These are phyloP conservation scores for Onychostruthus taczanowskii DNA, from an alignment of 2,113 vertebrate genomes.

Conservation along the genomic window DNA sequence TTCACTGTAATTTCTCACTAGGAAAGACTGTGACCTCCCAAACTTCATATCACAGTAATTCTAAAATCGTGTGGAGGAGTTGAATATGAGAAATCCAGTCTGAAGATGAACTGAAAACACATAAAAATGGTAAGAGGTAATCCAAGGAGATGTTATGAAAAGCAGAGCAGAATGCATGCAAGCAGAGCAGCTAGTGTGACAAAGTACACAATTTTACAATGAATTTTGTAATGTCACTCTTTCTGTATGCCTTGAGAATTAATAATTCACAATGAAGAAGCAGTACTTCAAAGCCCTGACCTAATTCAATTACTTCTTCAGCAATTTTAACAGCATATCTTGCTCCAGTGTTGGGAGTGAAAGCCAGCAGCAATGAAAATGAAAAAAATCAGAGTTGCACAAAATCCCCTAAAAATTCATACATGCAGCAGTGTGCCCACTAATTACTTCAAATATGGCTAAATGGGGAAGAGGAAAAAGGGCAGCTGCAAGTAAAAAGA, in stretches of 20 bases:
- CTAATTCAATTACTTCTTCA: background rate
- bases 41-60: background rate
- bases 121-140: background rate
- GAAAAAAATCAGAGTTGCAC: background rate
- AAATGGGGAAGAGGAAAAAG: background rate
- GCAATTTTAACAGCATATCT: background rate
- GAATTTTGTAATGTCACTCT: background rate
- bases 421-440: background rate
- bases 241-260: background rate
- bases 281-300: background rate
- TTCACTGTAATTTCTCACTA: background rate
- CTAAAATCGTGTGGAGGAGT: accelerated
- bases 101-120: background rate
- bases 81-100: background rate
- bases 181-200: background rate
- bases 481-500: background rate
- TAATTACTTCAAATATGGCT: background rate
- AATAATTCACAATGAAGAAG: background rate
- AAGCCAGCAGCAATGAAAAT: background rate
- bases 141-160: background rate
- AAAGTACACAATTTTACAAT: background rate
- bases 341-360: background rate
- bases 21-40: background rate
- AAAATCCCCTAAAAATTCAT: background rate
- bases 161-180: background rate